These are phyloP conservation scores for Lathronympha strigana DNA, from an alignment of 2,888 invertebrate genomes.

Conservation along the genomic window DNA sequence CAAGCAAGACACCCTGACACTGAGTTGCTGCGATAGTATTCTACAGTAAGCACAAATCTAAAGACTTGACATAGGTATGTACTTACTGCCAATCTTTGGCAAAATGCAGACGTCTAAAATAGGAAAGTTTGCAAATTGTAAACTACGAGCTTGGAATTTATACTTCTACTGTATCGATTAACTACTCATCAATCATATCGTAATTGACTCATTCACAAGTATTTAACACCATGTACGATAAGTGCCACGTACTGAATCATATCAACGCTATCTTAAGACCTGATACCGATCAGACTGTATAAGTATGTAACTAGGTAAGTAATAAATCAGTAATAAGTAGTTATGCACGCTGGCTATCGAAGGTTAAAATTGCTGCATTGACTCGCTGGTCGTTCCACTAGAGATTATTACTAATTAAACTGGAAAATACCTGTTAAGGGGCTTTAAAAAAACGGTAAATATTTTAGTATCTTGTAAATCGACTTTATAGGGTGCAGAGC, in stretches of 20 bases:
- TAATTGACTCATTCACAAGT: conserved; percentile 11
- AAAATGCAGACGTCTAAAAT: too few relatives aligned
- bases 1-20: too few relatives aligned
- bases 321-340: background rate
- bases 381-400: background rate
- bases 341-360: background rate
- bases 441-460: too few relatives aligned
- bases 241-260: background rate
- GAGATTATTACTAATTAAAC: conserved; percentile 73
- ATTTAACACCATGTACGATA: background rate
- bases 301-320: conserved; percentile 11
- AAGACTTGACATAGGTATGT: too few relatives aligned
- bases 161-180: background rate
- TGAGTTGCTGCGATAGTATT: too few relatives aligned
- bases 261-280: conserved; percentile 8
- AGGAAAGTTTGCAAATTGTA: too few relatives aligned
- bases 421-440: too few relatives aligned
- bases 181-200: background rate
- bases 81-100: too few relatives aligned
- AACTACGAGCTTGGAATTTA: background rate
- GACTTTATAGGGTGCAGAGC: too few relatives aligned
- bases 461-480: too few relatives aligned
- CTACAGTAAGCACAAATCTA: too few relatives aligned
- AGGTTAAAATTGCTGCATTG: conserved; percentile 9
- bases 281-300: background rate